phyloP scores from a whole-genome alignment of 2,113 vertebrate species.

The Nymphicus hollandicus region DNA sequence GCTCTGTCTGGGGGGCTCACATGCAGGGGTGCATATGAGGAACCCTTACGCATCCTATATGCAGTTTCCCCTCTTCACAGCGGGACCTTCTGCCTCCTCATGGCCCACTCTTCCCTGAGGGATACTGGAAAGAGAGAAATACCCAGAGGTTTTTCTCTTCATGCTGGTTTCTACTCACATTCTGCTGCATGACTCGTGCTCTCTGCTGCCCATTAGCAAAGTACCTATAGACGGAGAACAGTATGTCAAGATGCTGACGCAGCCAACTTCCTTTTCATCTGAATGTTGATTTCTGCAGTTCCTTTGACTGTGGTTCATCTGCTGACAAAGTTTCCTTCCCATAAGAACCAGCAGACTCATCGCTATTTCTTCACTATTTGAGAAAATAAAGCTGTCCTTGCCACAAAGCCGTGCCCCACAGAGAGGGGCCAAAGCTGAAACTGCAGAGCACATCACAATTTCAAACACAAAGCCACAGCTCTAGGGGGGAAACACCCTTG shows the following conservation, averaged over 20 bases:
- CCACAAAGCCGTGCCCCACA: rapidly evolving
- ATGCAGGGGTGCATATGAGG: background rate
- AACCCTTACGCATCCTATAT: background rate
- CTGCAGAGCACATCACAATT: background rate
- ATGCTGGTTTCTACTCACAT: background rate
- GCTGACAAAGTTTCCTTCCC: background rate
- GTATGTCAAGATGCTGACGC: background rate
- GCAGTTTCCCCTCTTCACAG: rapidly evolving
- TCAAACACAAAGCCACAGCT: background rate
- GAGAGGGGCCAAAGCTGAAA: background rate
- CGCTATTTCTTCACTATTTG: background rate
- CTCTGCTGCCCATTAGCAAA: background rate
- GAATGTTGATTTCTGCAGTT: background rate
- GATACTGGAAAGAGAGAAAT: background rate
- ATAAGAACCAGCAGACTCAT: background rate
- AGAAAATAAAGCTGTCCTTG: background rate
- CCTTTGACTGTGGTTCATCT: background rate
- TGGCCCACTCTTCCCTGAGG: background rate
- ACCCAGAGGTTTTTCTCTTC: background rate
- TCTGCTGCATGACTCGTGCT: rapidly evolving
- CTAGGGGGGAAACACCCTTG: background rate
- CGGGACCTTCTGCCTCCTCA: background rate
- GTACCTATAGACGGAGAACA: background rate
- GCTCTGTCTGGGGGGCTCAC: rapidly evolving
- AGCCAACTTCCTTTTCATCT: background rate